Evolutionary conservation across 2,797 vertebrate species (phyloP).

Genomic region (Pseudomugil gertrudae): DNA sequence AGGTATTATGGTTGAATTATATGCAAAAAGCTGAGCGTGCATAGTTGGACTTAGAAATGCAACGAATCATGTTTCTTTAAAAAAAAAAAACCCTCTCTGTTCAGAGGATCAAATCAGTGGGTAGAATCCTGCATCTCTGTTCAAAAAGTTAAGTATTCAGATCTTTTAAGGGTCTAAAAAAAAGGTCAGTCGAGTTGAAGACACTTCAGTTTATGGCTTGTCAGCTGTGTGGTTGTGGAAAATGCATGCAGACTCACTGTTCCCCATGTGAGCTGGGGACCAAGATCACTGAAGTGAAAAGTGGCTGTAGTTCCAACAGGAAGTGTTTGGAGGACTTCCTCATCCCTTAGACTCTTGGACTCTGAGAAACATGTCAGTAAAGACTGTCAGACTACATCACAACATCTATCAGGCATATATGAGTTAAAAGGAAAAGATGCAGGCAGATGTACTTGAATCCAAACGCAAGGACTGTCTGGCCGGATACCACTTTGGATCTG

Average conservation of each 20-base stretch:
- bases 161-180: neutral
- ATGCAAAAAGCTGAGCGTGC: neutral
- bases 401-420: slow-evolving; percentile 6
- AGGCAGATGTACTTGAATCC: slow-evolving; percentile 88
- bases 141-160: neutral
- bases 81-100: too few species aligned
- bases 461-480: slow-evolving; percentile 92
- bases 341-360: slow-evolving; percentile 90
- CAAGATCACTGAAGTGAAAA: slow-evolving; percentile 93
- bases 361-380: slow-evolving; percentile 77
- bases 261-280: slow-evolving; percentile 94
- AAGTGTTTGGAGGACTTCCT: slow-evolving; percentile 91
- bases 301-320: slow-evolving; percentile 96
- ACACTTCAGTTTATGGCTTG: neutral
- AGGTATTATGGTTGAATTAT: neutral
- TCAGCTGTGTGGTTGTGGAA: neutral
- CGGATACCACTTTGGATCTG: slow-evolving; percentile 95
- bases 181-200: too few species aligned
- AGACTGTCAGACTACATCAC: slow-evolving; percentile 9
- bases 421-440: neutral
- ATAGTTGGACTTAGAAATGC: neutral
- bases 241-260: slow-evolving; percentile 73
- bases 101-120: neutral
- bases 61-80: neutral
- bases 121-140: neutral